A percentile compares a stretch with the other conserved stretches of the same genome.
phyloP scores from a whole-genome alignment of 2,888 invertebrate genomes.

The Metallyticus violacea region DNA sequence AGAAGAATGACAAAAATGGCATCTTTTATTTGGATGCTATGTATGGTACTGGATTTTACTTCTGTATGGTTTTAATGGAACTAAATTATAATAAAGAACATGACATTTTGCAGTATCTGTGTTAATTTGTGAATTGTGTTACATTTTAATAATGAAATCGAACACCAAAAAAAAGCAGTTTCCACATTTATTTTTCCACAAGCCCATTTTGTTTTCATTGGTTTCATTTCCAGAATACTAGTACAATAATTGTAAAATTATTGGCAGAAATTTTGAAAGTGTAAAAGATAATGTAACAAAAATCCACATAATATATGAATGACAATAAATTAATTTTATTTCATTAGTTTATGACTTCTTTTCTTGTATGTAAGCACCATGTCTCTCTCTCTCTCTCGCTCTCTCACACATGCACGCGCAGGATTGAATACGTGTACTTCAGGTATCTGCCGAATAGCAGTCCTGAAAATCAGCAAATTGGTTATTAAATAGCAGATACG shows the following conservation, averaged over 20 bases:
- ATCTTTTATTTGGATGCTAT: background rate
- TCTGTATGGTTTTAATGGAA: background rate
- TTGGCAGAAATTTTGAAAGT: background rate
- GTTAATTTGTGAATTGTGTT: background rate
- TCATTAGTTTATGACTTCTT: background rate
- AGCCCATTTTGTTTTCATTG: background rate
- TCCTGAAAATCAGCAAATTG: too few relatives aligned
- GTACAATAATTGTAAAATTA: background rate
- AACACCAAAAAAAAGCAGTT: background rate
- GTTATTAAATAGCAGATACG: too few relatives aligned
- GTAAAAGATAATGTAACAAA: background rate
- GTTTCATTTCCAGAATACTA: background rate
- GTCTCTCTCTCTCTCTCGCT: too few relatives aligned
- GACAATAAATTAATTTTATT: slow-evolving; percentile 13
- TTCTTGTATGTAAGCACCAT: too few relatives aligned
- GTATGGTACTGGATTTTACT: background rate
- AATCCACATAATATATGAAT: background rate
- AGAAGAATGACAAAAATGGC: background rate
- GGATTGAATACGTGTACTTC: too few relatives aligned
- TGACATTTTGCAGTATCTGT: background rate
- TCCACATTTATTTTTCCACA: background rate
- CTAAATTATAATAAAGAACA: background rate
- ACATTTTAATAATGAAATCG: background rate
- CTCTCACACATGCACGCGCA: too few relatives aligned
- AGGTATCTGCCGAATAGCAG: too few relatives aligned